phyloP scores from a whole-genome alignment of 1,140 invertebrate species.

The Drosophila erecta region DNA sequence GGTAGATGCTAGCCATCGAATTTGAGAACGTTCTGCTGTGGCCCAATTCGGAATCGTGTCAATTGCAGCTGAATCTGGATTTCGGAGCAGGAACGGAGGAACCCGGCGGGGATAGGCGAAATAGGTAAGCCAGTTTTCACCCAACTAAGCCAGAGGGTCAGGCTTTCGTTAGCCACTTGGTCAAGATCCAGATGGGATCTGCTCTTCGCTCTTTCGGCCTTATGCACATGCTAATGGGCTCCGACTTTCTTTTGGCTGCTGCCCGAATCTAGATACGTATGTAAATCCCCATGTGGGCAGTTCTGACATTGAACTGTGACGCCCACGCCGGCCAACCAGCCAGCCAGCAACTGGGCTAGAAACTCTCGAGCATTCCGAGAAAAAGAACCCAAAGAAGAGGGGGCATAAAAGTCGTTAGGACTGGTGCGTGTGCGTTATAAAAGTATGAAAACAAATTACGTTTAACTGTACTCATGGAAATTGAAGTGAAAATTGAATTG shows the following conservation, averaged over 20 bases:
- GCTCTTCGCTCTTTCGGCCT: background rate
- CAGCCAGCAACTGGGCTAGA: background rate
- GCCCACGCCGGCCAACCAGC: conserved; percentile 18
- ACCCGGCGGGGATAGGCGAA: conserved; percentile 17
- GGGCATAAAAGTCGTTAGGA: conserved; percentile 19
- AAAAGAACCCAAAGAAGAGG: conserved; percentile 19
- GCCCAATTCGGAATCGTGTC: conserved; percentile 75
- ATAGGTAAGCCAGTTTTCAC: conserved; percentile 53
- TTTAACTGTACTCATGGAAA: conserved; percentile 69
- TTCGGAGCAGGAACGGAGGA: conserved; percentile 45
- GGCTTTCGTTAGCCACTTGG: conserved; percentile 22
- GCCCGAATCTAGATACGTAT: conserved; percentile 47
- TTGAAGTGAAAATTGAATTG: conserved; percentile 77
- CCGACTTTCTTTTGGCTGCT: conserved; percentile 60
- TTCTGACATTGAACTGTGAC: conserved; percentile 57
- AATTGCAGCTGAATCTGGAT: conserved; percentile 58
- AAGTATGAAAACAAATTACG: conserved; percentile 70
- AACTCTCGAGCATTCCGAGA: conserved; percentile 7
- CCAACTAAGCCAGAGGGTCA: conserved; percentile 50
- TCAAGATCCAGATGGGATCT: conserved; percentile 28
- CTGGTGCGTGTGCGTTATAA: conserved; percentile 45
- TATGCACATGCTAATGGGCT: conserved; percentile 62
- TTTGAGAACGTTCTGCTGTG: conserved; percentile 69
- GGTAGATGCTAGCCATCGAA: conserved; percentile 32
- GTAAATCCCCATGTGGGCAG: conserved; percentile 37